These are phyloP conservation scores for Drosophila suzukii DNA, from an alignment of 1,140 invertebrate species.

Conservation along the genomic window DNA sequence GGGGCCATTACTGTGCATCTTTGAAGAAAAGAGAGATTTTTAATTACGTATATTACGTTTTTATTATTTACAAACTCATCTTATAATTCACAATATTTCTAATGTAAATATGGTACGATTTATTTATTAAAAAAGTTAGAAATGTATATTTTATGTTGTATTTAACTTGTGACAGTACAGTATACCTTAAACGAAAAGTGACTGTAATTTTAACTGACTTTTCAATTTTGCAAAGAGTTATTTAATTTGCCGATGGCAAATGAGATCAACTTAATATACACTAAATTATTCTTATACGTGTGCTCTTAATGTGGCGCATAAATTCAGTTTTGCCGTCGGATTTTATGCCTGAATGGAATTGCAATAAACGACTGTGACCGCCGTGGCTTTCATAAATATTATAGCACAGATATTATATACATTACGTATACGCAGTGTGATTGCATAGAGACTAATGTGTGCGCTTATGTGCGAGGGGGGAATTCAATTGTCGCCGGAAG, in stretches of 20 bases:
- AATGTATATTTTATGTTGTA: too few relatives aligned
- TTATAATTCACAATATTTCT: too few relatives aligned
- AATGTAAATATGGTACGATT: too few relatives aligned
- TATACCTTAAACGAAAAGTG: background rate
- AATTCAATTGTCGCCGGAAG: conserved; percentile 50
- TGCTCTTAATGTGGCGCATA: conserved; percentile 5
- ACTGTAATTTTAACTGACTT: background rate
- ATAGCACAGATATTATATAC: conserved; percentile 16
- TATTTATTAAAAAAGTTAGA: background rate
- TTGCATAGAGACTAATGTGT: conserved; percentile 30
- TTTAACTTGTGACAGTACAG: too few relatives aligned
- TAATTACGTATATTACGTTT: too few relatives aligned
- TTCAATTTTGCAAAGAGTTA: background rate
- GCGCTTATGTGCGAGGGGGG: background rate
- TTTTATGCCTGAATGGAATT: conserved; percentile 40
- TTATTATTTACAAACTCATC: too few relatives aligned
- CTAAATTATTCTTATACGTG: conserved; percentile 10
- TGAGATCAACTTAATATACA: background rate
- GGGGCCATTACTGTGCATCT: background rate
- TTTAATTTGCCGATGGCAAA: background rate
- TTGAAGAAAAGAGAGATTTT: background rate
- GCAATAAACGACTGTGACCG: conserved; percentile 28
- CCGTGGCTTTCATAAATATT: conserved; percentile 34
- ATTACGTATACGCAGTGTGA: conserved; percentile 50
- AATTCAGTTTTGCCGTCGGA: conserved; percentile 13